Conservation (phyloP, 2,797 vertebrate species). For the Silurus aristotelis region DNA sequence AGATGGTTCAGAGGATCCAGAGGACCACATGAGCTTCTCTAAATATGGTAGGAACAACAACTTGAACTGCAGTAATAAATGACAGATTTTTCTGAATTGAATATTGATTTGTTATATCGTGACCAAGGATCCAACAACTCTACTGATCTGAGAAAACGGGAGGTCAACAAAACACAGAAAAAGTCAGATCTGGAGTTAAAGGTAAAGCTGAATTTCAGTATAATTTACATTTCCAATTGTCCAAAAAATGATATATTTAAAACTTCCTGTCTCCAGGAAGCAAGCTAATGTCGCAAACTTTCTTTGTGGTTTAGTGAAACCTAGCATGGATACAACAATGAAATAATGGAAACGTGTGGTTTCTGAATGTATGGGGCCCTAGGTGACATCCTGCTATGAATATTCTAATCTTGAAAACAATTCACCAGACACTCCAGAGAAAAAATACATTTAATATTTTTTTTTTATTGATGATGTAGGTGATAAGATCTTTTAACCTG, state of each 20-base stretch:
- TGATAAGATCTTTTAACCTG: not conserved
- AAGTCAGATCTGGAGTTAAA: constrained; percentile 61
- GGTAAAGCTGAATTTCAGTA: constrained; percentile 43
- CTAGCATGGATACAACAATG: not conserved
- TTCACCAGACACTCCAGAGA: not conserved
- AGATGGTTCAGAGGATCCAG: constrained; percentile 59
- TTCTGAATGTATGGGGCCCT: not conserved
- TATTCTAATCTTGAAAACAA: not conserved
- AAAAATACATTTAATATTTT: not conserved
- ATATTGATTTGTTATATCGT: not conserved
- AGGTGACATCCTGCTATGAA: not conserved
- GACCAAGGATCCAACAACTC: constrained; percentile 30
- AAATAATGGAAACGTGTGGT: not conserved
- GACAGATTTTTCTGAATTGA: not conserved
- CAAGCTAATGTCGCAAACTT: not conserved
- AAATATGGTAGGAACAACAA: constrained; percentile 42
- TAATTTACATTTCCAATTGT: not conserved
- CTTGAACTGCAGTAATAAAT: not conserved
- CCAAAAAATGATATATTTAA: not conserved
- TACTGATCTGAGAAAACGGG: constrained; percentile 58
- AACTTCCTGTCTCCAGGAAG: constrained; percentile 8
- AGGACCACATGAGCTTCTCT: constrained; percentile 13
- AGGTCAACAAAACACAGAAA: constrained; percentile 45
- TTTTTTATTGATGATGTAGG: too few relatives aligned
- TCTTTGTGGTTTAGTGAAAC: not conserved